Evolutionary conservation across 2,888 invertebrate species (phyloP), one percentile per base, ranked within the genome.

Genomic region (Ellobium chinense): DNA sequence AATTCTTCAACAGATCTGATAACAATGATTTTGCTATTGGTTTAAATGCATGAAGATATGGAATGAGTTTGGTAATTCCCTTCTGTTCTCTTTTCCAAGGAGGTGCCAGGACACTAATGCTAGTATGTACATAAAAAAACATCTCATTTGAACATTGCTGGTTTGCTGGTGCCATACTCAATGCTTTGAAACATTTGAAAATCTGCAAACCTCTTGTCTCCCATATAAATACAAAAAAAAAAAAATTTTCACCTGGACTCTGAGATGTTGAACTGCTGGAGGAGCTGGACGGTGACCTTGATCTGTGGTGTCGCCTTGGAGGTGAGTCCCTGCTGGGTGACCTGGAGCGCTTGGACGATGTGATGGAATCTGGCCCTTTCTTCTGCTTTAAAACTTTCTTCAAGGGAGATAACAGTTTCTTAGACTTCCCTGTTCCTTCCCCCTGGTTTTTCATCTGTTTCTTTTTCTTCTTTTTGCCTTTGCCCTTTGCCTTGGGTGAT

Each of bases 321-420:
- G 62, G 29, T 18, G 73, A 18, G 24, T 65, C 74, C 5, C 39
- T 54, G 24, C 74, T 74, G 21, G 21, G 46, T 24, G 80, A 73
- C n/a, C 80, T 56, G 24, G 74, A 68, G 5, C 60, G 37, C 60
- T 72, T 73, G 18, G 80, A 74, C 29, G 58, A 60, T 1, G 63
- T 5, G 27, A 60, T 0, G 24, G 39, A 70, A 1, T 9, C 54
- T 37, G 46, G 24, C 18, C 31, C 21, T n/a, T 58, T 78, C 56
- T 83, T 81, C 72, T 78, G 46, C 66, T 82, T 83, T 21, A 83
- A 56, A 3, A 82, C 82, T 63, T 83, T 83, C 46, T 65, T 82
- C 58, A 83, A 62, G 5, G 83, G 83, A 39, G 82, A 82, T 65
- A 82, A 31, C 68, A 79, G 39, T 46, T 83, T 83, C 79, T 80